A percentile compares a stretch with the other conserved stretches of the same genome.
phyloP scores from a whole-genome alignment of 2,113 vertebrate species.

The Notechis scutatus region DNA sequence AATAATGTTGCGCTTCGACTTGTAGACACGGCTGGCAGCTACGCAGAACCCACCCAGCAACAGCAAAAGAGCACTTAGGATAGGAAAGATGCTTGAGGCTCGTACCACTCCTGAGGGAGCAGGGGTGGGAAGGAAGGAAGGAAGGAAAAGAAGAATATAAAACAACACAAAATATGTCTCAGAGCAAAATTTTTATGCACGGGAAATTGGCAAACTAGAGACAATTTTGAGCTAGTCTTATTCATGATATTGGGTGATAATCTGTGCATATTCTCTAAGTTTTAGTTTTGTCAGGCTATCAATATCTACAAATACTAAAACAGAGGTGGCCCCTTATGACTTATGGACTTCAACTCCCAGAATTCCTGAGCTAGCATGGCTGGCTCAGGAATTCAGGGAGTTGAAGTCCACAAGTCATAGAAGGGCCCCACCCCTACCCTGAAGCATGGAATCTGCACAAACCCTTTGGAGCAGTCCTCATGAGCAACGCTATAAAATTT shows the following conservation, averaged over 20 bases:
- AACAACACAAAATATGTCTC: fast-evolving
- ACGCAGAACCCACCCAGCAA: constrained; percentile 91
- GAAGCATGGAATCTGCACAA: not conserved
- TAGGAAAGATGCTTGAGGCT: constrained; percentile 94
- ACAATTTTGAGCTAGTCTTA: not conserved
- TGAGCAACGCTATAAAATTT: not conserved
- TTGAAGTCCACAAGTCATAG: too few species aligned
- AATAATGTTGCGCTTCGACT: constrained; percentile 90
- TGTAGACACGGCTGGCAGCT: constrained; percentile 89
- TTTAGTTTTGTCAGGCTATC: not conserved
- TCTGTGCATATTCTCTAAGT: not conserved
- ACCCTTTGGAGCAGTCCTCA: not conserved
- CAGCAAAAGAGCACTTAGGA: constrained; percentile 91
- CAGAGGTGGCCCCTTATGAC: too few species aligned
- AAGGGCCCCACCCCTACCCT: too few species aligned
- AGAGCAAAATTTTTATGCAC: not conserved
- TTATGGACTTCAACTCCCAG: too few species aligned
- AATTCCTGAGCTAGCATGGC: too few species aligned
- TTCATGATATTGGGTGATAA: not conserved
- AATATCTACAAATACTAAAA: not conserved
- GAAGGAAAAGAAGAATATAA: not conserved
- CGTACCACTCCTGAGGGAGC: constrained; percentile 81
- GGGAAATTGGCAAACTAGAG: not conserved
- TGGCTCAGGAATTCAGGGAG: too few species aligned
- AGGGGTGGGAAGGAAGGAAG: not conserved